phyloP scores from a whole-genome alignment of 1,140 invertebrate genomes.

The Cotesia chilonis region DNA sequence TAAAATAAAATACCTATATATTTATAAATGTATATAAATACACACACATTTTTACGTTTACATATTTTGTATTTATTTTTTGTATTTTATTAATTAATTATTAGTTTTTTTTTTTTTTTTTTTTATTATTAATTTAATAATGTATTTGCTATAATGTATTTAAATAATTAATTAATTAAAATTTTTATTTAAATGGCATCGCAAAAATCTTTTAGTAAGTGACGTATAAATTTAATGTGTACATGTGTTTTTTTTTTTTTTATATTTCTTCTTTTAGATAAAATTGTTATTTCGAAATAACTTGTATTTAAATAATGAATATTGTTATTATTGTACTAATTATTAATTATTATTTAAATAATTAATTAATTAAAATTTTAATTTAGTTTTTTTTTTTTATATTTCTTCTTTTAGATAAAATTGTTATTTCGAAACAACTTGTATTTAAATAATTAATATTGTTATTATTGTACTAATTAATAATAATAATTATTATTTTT shows the following conservation, averaged over 20 bases:
- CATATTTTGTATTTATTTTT: not conserved
- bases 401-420: not conserved
- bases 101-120: not conserved
- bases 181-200: not conserved
- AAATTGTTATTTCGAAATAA: not conserved
- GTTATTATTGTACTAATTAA: conserved; percentile 35
- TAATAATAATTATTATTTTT: too few relatives aligned
- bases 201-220: not conserved
- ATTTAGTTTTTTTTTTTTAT: not conserved
- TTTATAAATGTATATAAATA: conserved; percentile 35
- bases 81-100: not conserved
- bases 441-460: conserved; percentile 10
- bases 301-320: conserved; percentile 1
- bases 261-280: not conserved
- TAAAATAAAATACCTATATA: conserved; percentile 1
- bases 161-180: too few relatives aligned
- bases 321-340: conserved; percentile 33
- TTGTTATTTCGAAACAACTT: not conserved
- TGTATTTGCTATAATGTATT: not conserved
- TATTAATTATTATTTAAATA: not conserved
- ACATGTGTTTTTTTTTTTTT: not conserved
- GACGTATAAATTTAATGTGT: conserved; percentile 18
- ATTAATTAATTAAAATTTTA: too few relatives aligned
- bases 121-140: not conserved
- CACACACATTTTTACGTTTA: conserved; percentile 30